Evolutionary conservation across 2,113 vertebrate genomes (phyloP), one percentile per base, ranked within the genome.

Genomic region (Mesocricetus auratus): DNA sequence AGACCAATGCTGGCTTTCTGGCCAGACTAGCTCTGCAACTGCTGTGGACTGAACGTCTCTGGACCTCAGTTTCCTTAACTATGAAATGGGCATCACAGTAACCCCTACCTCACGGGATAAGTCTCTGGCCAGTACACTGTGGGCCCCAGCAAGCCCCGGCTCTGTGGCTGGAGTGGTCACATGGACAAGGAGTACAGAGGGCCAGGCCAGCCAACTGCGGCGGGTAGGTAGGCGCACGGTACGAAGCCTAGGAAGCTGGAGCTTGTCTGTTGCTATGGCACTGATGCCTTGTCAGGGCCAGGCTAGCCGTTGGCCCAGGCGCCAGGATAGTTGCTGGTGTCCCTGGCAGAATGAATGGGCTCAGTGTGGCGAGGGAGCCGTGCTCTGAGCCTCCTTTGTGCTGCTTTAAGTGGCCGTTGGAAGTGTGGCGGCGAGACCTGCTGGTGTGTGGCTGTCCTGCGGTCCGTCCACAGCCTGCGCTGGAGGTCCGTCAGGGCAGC

Each of bases 341-440:
- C 90, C 53, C 89, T 29, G 22, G 77, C 47, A 93, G 91, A 24
- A 97, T 97, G 96, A 98, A 98, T 97, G 95, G 66, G 77, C 94
- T 97, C 86, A 96, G 92, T 98, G 93, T 96, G 90, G 93, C 12
- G 4, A 91, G 90, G 85, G 26, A 0, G 3, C 87, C 5, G 74
- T 73, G 62, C 86, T 97, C 96, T 95, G 94, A 97, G 95, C 58
- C 89, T 87, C 60, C 93, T 96, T 98, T 98, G 97, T 98, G 92
- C 87, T 10, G 86, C 86, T 56, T 96, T 0, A 36, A 97, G 97
- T 97, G 95, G 96, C 97, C 60, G 94, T 98, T 98, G 62, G 96
- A 74, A 89, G 92, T 68, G 83, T 0, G 36, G 93, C 8, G 42
- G 62, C 17, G 78, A 88, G 93, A 96, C 92, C 96, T 90, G 95